Conservation (phyloP, 2,888 invertebrate species). For the Stenchaetothrips biformis region DNA sequence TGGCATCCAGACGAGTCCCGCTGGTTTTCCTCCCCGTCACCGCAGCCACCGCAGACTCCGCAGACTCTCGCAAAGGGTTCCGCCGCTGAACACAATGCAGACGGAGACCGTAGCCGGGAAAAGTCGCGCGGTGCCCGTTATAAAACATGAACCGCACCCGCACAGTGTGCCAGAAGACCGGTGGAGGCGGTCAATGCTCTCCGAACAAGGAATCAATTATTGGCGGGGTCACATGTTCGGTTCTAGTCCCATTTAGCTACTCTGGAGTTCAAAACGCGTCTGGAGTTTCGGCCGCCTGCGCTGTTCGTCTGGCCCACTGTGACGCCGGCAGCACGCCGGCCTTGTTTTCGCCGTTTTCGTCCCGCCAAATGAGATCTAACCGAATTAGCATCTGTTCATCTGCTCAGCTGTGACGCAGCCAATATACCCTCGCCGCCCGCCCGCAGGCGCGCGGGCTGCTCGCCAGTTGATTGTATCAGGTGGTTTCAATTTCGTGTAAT, state of each 20-base stretch:
- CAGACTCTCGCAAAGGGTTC: neutral
- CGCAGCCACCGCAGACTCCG: neutral
- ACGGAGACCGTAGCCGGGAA: too few relatives aligned
- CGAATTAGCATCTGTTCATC: slow-evolving; percentile 23
- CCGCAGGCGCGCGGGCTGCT: neutral
- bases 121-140: too few relatives aligned
- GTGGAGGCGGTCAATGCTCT: too few relatives aligned
- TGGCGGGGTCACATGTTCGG: too few relatives aligned
- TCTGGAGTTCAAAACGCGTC: too few relatives aligned
- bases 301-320: neutral
- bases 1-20: too few relatives aligned
- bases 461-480: slow-evolving; percentile 18
- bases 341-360: slow-evolving; percentile 8
- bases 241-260: too few relatives aligned
- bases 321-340: neutral
- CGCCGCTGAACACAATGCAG: too few relatives aligned
- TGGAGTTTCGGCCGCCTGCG: too few relatives aligned
- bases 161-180: too few relatives aligned
- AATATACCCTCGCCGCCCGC: neutral
- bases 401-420: neutral
- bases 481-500: slow-evolving; percentile 25
- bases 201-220: too few relatives aligned
- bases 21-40: neutral
- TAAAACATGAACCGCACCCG: neutral
- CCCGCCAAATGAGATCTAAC: slow-evolving; percentile 19